phyloP scores from a whole-genome alignment of 2,113 vertebrate species.

The Epinephelus cyanopodus region DNA sequence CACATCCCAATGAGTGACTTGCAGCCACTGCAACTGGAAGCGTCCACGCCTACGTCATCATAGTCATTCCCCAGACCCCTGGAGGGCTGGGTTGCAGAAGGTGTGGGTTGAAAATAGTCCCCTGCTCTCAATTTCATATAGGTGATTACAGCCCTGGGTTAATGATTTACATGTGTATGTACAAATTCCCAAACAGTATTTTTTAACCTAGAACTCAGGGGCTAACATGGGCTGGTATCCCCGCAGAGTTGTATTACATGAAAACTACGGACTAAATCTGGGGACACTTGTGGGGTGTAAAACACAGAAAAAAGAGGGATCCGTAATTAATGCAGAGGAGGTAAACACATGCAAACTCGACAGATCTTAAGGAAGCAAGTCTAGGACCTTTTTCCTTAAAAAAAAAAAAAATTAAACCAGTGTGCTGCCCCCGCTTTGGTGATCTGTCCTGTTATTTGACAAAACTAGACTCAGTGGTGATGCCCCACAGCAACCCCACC shows the following conservation, averaged over 20 bases:
- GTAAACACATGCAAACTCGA: neutral
- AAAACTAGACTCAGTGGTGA: neutral
- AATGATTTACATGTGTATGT: neutral
- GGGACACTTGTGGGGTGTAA: neutral
- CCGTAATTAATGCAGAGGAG: neutral
- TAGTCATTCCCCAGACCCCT: no score
- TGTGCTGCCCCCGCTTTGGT: neutral
- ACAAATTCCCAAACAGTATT: neutral
- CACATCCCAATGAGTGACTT: no score
- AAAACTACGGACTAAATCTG: neutral
- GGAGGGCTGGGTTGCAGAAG: no score
- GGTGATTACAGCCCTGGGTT: neutral
- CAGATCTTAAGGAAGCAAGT: neutral
- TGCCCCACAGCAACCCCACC: neutral
- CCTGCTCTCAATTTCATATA: no score
- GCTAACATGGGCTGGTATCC: neutral
- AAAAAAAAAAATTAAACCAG: neutral
- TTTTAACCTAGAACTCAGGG: neutral
- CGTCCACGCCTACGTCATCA: no score
- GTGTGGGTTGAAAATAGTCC: no score
- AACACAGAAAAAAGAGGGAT: neutral
- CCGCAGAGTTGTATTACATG: neutral
- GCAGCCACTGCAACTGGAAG: no score
- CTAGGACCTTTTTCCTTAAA: conserved; percentile 8
- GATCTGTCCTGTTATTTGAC: conserved; percentile 15